These are phyloP conservation scores for Mesorhabditis belari DNA, from an alignment of 2,888 invertebrate species.

Conservation along the genomic window DNA sequence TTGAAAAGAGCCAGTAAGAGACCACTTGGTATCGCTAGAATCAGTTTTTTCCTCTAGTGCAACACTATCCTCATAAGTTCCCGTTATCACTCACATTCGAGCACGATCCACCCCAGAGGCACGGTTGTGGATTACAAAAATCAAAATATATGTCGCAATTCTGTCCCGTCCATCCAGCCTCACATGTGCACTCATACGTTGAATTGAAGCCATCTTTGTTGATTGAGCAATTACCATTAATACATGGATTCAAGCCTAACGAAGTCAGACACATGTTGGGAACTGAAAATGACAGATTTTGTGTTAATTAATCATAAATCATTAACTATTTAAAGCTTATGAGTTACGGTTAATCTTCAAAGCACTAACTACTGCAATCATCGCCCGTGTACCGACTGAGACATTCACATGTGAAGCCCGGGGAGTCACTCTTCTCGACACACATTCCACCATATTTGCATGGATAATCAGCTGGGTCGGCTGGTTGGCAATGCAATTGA, in stretches of 20 bases:
- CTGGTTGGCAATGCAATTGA: no score
- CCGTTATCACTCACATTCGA: no score
- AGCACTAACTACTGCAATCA: not conserved
- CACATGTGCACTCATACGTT: not conserved
- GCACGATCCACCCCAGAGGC: not conserved
- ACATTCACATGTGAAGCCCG: not conserved
- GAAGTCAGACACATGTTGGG: not conserved
- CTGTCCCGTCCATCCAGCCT: not conserved
- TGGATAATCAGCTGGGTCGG: no score
- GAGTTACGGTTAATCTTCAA: no score
- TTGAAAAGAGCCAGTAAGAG: no score
- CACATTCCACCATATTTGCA: not conserved
- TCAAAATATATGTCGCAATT: not conserved
- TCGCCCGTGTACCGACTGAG: not conserved
- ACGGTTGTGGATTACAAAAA: not conserved
- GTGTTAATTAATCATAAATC: not conserved
- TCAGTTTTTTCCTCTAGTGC: no score
- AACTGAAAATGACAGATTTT: not conserved
- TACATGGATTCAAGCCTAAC: no score
- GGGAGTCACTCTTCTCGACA: not conserved
- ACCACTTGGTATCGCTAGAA: no score
- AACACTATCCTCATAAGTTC: no score
- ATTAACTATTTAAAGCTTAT: no score
- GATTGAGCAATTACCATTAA: not conserved
- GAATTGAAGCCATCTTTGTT: not conserved